These are phyloP conservation scores for Patagioenas fasciata DNA, from an alignment of 2,113 vertebrate genomes.

Conservation along the genomic window DNA sequence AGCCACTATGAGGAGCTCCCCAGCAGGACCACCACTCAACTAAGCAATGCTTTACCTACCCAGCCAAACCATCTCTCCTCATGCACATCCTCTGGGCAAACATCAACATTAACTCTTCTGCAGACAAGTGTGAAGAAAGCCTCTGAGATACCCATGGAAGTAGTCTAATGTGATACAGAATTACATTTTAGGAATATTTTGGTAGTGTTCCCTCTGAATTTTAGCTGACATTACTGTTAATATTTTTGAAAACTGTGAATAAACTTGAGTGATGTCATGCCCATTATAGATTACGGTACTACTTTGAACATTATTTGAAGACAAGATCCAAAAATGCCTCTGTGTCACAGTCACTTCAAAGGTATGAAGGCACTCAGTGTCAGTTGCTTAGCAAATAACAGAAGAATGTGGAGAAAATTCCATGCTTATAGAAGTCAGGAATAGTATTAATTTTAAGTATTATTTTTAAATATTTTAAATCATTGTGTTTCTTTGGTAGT, in stretches of 20 bases:
- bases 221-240: background rate
- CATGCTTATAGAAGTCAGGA: background rate
- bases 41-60: constrained; percentile 62
- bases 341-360: background rate
- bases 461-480: background rate
- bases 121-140: constrained; percentile 76
- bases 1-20: constrained; percentile 82
- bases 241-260: background rate
- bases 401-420: background rate
- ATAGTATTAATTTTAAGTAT: background rate
- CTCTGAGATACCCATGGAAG: constrained; percentile 64
- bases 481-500: background rate
- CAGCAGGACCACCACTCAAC: constrained; percentile 76
- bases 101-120: constrained; percentile 58
- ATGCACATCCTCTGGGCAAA: constrained; percentile 47
- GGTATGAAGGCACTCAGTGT: background rate
- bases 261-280: background rate
- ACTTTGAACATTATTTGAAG: background rate
- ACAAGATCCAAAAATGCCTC: background rate
- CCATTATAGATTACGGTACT: background rate
- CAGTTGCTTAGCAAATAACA: background rate
- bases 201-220: background rate
- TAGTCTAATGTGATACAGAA: constrained; percentile 60
- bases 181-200: background rate
- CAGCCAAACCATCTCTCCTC: constrained; percentile 61